Evolutionary conservation across 1,140 invertebrate species (phyloP).

Genomic region (Drosophila sechellia): DNA sequence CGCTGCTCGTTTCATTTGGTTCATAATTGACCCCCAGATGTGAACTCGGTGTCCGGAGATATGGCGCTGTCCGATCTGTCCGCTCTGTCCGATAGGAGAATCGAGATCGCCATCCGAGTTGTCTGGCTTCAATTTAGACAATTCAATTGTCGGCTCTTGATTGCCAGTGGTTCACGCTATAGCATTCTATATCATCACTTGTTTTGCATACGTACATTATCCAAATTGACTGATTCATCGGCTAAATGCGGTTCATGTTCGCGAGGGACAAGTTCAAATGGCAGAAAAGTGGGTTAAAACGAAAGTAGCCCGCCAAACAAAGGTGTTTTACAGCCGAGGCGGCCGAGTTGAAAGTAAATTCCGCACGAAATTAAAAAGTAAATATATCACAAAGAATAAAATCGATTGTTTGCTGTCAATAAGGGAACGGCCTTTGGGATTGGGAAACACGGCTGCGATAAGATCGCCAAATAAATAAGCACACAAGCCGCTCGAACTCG

Average conservation of each 20-base stretch:
- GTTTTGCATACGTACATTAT: conserved; percentile 29
- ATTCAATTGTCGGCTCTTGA: conserved; percentile 45
- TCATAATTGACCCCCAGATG: conserved; percentile 64
- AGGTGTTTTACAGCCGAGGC: conserved; percentile 41
- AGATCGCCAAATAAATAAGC: conserved; percentile 43
- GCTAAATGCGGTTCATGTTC: conserved; percentile 34
- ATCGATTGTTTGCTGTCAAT: conserved; percentile 61
- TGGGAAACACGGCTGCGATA: conserved; percentile 36
- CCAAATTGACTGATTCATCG: conserved; percentile 75
- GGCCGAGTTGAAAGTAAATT: conserved; percentile 41
- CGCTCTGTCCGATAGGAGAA: conserved; percentile 47
- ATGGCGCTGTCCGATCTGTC: not conserved
- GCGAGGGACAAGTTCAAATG: conserved; percentile 32
- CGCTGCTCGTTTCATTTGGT: conserved; percentile 15
- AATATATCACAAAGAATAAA: conserved; percentile 67
- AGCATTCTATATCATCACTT: conserved; percentile 62
- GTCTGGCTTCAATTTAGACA: conserved; percentile 68
- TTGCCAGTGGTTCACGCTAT: not conserved
- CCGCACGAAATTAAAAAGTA: conserved; percentile 13
- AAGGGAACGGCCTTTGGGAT: conserved; percentile 49
- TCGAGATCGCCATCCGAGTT: conserved; percentile 15
- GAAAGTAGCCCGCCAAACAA: conserved; percentile 43
- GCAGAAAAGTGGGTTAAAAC: conserved; percentile 73
- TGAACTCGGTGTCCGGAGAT: conserved; percentile 50
- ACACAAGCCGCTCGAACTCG: conserved; percentile 1